Base-by-base conservation (phyloP, 2,888 invertebrate genomes). In the Alentia gelatinosa region DNA sequence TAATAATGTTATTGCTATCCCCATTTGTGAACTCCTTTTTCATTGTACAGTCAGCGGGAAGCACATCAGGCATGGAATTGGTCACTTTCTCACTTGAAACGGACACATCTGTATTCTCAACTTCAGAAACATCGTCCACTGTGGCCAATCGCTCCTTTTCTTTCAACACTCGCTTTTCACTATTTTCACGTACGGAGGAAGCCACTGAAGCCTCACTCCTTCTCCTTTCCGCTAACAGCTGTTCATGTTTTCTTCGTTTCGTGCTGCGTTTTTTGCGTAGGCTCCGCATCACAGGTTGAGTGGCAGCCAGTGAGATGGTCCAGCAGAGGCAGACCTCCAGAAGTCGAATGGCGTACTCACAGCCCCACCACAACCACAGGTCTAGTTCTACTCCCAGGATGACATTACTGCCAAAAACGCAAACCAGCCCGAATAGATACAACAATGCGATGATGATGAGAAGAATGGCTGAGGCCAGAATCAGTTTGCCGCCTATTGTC, bases 281-380 rank as follows among this genome's bases (percentile, higher is more conserved):
- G 33, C 26, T 47, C n/a, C 47, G 19, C 30, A 86, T 42, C 7
- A 42, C 26, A 1, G 86, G 86, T 33, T 47, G 86, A 3, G 86
- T 86, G 5, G 30, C 86, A 26, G 47, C 86, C 0, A 47, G 23
- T 1, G 86, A 86, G 30, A 86, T 86, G 50, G 86, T 86, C 42
- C 42, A 86, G 47, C 86, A 42, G 0, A 86, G 30, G 15, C 47
- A 26, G 1, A 86, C 47, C 26, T 86, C 86, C 23, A 42, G 9
- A 30, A 86, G 19, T 12, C 86, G 42, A 4, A 47, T 30, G 19
- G 33, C 40, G 9, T 47, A 33, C 26, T 42, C 47, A 26, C 50
- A 86, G 12, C 26, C 23, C 42, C 47, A 86, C 86, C 86, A 86
- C 42, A 50, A 9, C 86, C 86, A 86, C n/a, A 50, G 86, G 33